These are phyloP conservation scores for Dexiosoma caninum DNA, from an alignment of 2,888 invertebrate species.

Conservation along the genomic window DNA sequence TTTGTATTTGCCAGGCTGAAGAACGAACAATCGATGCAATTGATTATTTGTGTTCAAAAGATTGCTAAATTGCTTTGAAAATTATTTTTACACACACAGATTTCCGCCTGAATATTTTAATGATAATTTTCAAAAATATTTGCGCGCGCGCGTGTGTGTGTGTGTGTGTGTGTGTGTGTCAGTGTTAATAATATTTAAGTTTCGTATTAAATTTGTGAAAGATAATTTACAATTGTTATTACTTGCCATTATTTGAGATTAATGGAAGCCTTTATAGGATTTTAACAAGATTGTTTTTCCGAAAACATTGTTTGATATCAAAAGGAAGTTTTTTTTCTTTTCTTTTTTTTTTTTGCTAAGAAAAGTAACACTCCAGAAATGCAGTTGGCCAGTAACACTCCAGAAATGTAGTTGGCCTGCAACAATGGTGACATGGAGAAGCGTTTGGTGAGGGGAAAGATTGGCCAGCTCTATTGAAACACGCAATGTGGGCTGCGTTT, in stretches of 20 bases:
- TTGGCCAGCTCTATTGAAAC: too few species aligned
- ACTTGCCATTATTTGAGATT: slow-evolving; percentile 45
- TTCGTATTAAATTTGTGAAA: slow-evolving; percentile 40
- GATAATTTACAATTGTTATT: slow-evolving; percentile 56
- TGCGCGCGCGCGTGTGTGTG: neutral
- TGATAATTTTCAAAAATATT: slow-evolving; percentile 28
- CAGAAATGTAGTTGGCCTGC: too few species aligned
- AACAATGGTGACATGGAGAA: too few species aligned
- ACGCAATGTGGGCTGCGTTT: too few species aligned
- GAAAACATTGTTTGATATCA: neutral
- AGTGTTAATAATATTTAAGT: slow-evolving; percentile 37
- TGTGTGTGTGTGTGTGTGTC: neutral
- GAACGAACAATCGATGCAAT: slow-evolving; percentile 35
- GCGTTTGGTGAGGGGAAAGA: too few species aligned
- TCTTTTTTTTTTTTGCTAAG: too few species aligned
- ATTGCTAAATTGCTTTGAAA: slow-evolving; percentile 29
- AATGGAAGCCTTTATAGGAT: slow-evolving; percentile 22
- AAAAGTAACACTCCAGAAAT: too few species aligned
- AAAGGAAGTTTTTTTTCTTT: too few species aligned
- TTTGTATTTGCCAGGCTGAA: slow-evolving; percentile 19
- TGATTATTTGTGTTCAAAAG: slow-evolving; percentile 45
- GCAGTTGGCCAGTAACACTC: too few species aligned
- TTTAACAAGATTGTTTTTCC: neutral
- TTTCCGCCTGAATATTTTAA: slow-evolving; percentile 1
- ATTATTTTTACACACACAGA: slow-evolving; percentile 21